phyloP scores from a whole-genome alignment of 2,888 invertebrate genomes.

The Entomobrya proxima region DNA sequence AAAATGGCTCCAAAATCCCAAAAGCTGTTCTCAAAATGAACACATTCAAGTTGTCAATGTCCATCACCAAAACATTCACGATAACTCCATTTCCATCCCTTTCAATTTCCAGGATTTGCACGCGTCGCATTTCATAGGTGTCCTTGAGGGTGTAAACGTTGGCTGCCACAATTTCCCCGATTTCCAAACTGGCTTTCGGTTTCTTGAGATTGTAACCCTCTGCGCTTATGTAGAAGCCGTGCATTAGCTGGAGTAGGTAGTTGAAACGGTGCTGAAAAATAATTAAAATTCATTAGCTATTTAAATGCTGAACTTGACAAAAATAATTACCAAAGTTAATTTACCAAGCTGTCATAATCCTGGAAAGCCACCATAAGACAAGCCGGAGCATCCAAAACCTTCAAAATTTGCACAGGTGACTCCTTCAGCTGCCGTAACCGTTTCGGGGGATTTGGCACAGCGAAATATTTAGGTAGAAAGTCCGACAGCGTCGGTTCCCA shows the following conservation, averaged over 20 bases:
- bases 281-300: no score
- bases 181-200: background rate
- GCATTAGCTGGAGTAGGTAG: background rate
- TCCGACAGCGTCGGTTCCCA: background rate
- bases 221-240: background rate
- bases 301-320: no score
- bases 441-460: background rate
- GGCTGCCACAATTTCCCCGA: background rate
- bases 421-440: background rate
- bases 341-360: conserved; percentile 28
- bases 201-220: background rate
- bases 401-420: conserved; percentile 4
- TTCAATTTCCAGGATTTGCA: background rate
- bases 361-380: conserved; percentile 21
- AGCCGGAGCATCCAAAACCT: background rate
- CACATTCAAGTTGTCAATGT: conserved; percentile 25
- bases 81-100: background rate
- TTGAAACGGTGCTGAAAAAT: conserved; percentile 9
- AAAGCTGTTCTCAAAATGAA: background rate
- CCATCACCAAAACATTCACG: background rate
- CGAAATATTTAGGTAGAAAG: background rate
- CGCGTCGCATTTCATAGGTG: background rate
- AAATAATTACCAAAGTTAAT: background rate
- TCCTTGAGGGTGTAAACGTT: background rate
- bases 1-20: background rate